Evolutionary conservation across 1,140 invertebrate species (phyloP).

Genomic region (Anadara kagoshimensis): DNA sequence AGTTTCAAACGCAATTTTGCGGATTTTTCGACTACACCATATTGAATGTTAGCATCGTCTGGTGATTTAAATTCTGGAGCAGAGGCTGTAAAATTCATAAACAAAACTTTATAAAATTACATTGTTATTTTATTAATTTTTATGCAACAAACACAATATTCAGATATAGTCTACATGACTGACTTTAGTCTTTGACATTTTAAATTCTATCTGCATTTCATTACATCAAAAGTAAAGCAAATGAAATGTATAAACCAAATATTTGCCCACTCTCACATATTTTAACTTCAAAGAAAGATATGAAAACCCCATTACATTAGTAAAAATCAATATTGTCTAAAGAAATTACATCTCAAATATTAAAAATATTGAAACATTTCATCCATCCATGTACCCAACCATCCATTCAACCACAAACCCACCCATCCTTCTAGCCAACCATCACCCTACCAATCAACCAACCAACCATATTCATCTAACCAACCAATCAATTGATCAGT

Average conservation of each 20-base stretch:
- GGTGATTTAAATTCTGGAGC: slow-evolving; percentile 54
- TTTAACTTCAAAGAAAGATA: no score
- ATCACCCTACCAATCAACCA: no score
- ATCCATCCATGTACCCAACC: no score
- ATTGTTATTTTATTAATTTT: background rate
- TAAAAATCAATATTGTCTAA: background rate
- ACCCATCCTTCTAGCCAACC: no score
- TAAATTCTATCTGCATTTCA: background rate
- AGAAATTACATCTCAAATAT: no score
- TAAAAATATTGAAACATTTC: no score
- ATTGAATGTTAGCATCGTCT: slow-evolving; percentile 47
- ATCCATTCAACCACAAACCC: no score
- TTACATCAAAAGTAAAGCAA: background rate
- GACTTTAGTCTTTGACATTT: background rate
- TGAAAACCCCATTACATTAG: no score
- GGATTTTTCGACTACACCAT: slow-evolving; percentile 53
- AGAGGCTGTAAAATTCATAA: slow-evolving; percentile 42
- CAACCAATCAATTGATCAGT: background rate
- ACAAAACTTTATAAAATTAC: background rate
- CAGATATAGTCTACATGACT: background rate
- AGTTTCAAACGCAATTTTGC: slow-evolving; percentile 55
- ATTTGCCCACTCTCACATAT: no score
- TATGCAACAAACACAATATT: background rate
- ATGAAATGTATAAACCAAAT: background rate
- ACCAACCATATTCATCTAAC: no score